Conservation (phyloP, 2,113 vertebrate species). For the Columba livia region DNA sequence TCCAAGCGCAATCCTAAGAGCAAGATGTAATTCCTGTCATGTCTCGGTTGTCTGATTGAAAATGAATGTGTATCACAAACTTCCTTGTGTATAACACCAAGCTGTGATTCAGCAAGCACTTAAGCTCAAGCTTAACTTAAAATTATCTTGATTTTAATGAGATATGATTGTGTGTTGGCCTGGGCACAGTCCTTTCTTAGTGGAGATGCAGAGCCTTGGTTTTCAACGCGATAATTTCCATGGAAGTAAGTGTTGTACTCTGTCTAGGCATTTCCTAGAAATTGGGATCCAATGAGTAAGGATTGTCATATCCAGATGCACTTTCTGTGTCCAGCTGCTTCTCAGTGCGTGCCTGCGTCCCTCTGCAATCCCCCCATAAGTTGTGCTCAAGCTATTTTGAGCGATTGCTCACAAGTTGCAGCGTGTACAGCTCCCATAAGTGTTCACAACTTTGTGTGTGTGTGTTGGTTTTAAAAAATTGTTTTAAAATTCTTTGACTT, state of each 20-base stretch:
- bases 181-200: neutral
- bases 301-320: neutral
- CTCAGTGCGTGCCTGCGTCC: neutral
- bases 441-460: neutral
- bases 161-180: neutral
- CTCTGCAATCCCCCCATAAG: neutral
- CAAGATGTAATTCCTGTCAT: constrained; percentile 6
- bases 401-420: neutral
- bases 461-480: no score
- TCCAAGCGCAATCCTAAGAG: neutral
- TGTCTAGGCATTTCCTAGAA: neutral
- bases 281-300: neutral
- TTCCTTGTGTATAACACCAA: neutral
- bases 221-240: neutral
- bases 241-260: neutral
- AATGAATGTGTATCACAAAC: neutral
- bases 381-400: neutral
- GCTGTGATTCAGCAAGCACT: neutral
- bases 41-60: neutral
- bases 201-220: neutral
- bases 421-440: neutral
- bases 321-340: neutral
- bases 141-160: neutral
- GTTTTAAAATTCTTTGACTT: neutral
- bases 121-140: neutral